Conservation (phyloP, 2,888 invertebrate species). For the Sussaba pulchella region DNA sequence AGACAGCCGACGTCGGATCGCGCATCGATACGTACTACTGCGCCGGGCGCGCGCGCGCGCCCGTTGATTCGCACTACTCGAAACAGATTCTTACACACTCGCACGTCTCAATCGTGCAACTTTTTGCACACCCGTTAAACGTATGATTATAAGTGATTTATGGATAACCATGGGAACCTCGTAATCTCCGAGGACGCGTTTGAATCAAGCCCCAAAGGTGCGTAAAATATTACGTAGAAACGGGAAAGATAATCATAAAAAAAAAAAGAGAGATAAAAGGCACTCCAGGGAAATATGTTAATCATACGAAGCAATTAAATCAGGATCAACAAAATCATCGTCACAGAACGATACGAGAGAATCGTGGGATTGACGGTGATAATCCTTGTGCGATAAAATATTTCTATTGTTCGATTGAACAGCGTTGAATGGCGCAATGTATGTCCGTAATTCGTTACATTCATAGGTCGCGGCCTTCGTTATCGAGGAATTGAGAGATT, state of each 20-base stretch:
- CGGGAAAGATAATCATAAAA: neutral
- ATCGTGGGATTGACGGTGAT: no score
- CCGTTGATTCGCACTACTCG: constrained; percentile 63
- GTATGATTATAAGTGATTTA: constrained; percentile 24
- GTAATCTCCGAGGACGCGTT: constrained; percentile 44
- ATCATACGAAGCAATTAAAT: no score
- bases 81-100: neutral
- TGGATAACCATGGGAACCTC: constrained; percentile 38
- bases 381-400: no score
- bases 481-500: constrained; percentile 39
- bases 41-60: neutral
- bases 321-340: no score
- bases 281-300: no score
- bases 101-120: neutral
- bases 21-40: constrained; percentile 61
- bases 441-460: no score
- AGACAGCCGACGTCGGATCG: constrained; percentile 66
- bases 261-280: no score
- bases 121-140: constrained; percentile 15
- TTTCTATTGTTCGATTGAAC: no score
- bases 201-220: constrained; percentile 11
- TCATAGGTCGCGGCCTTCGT: constrained; percentile 15
- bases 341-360: no score
- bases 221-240: constrained; percentile 40
- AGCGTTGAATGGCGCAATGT: no score